phyloP scores from a whole-genome alignment of 1,140 invertebrate genomes.

The Drosophila nannoptera region DNA sequence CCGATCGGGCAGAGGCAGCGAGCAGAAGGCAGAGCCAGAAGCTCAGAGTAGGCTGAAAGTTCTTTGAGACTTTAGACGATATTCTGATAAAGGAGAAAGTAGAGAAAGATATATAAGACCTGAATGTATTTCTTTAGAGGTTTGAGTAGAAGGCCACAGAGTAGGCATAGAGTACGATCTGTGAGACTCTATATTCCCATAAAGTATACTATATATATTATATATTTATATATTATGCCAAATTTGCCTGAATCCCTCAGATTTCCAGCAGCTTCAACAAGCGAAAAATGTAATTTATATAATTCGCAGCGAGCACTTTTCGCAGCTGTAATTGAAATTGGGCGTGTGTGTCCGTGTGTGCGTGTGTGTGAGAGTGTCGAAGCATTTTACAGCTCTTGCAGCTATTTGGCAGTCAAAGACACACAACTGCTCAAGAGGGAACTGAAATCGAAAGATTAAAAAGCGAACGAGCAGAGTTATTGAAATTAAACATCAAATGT shows the following conservation, averaged over 20 bases:
- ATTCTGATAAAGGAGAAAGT: background rate
- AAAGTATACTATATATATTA: background rate
- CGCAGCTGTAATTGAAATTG: slow-evolving; percentile 69
- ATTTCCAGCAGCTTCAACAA: no score
- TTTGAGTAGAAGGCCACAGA: no score
- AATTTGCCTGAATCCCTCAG: no score
- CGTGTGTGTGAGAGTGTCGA: background rate
- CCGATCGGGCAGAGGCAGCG: background rate
- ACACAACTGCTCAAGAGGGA: slow-evolving; percentile 33
- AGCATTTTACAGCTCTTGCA: slow-evolving; percentile 48
- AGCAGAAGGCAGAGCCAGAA: background rate
- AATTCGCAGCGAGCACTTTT: slow-evolving; percentile 63
- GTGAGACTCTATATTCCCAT: background rate
- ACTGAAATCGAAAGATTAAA: slow-evolving; percentile 43
- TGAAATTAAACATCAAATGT: slow-evolving; percentile 75
- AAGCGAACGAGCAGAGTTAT: slow-evolving; percentile 62
- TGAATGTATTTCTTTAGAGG: background rate
- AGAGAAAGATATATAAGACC: no score
- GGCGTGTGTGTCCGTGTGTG: background rate
- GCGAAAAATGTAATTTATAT: slow-evolving; percentile 50
- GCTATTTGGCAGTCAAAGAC: slow-evolving; percentile 62
- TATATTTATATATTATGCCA: no score
- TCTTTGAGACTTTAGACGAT: background rate
- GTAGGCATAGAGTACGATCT: no score
- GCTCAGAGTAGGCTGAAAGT: background rate